Base-by-base conservation (phyloP, 1,140 invertebrate genomes). In the Aporrectodea caliginosa region DNA sequence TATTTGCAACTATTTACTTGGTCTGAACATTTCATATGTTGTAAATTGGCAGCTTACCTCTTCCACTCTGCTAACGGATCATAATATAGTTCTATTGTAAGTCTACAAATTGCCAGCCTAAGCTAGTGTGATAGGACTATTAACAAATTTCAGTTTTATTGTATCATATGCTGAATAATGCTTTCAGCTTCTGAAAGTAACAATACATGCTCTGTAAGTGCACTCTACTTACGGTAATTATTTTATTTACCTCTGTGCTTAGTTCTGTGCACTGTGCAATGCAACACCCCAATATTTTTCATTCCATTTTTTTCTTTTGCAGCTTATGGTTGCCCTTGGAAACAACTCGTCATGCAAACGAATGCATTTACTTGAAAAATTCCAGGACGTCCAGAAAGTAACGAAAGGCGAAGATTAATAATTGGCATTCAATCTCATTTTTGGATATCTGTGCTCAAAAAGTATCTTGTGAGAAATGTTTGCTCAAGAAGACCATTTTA, bases 241-340 rank as follows among this genome's bases (percentile, higher is more conserved):
- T 27, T 14, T 6, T 32, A 78, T 12, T 27, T 75, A 30, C n/a
- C 22, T 1, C 6, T 74, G 16, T 74, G 12, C 35, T 32, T 75
- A 35, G 35, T 73, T 79, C 22, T 6, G 14, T 68, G 12, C 31
- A 22, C 22, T 22, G 22, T 58, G 22, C 22, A 58, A 58, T 58
- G 43, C 22, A 33, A 30, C 16, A n/a, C n/a, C n/a, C n/a, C n/a
- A n/a, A n/a, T n/a, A n/a, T n/a, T n/a, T n/a, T n/a, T n/a, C n/a
- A n/a, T n/a, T n/a, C n/a, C n/a, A n/a, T 58, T 31, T 72, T 33
- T 16, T 72, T 33, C 22, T 72, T 71, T 31, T 78, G 16, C 78
- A 79, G 78, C 43, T 79, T 31, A 16, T 79, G 71, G 78, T 75
- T 16, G 73, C 71, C 35, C 78, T 79, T 30, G 70, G 43, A 58